These are phyloP conservation scores for Brachionus asplanchnoidis DNA, from an alignment of 1,140 invertebrate genomes.

Conservation along the genomic window DNA sequence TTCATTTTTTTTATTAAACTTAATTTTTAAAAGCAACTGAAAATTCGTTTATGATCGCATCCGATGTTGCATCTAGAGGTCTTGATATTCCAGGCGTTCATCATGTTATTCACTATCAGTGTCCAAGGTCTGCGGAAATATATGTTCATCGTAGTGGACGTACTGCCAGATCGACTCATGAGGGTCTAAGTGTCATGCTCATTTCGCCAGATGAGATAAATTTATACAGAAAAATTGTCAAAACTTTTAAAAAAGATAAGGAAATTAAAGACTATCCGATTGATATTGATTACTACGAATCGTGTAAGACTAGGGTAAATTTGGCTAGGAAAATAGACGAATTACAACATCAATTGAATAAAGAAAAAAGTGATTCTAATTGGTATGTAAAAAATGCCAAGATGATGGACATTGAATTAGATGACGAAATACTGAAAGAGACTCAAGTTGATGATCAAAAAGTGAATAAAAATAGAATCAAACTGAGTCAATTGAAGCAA, in stretches of 20 bases:
- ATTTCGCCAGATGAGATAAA: slow-evolving; percentile 79
- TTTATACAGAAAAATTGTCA: slow-evolving; percentile 68
- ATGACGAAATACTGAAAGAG: slow-evolving; percentile 58
- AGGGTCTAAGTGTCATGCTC: slow-evolving; percentile 83
- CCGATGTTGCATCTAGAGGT: slow-evolving; percentile 92
- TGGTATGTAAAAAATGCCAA: slow-evolving; percentile 77
- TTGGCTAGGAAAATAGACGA: slow-evolving; percentile 74
- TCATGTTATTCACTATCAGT: slow-evolving; percentile 95
- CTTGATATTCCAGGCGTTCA: slow-evolving; percentile 88
- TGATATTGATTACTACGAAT: slow-evolving; percentile 10
- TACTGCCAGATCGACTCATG: slow-evolving; percentile 79
- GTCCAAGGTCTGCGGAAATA: slow-evolving; percentile 85
- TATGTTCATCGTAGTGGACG: slow-evolving; percentile 94
- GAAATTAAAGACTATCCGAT: slow-evolving; percentile 30
- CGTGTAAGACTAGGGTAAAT: slow-evolving; percentile 16
- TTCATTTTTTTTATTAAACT: background rate
- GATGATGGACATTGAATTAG: slow-evolving; percentile 80
- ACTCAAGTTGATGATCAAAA: slow-evolving; percentile 30
- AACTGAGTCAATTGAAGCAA: background rate
- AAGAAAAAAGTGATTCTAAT: slow-evolving; percentile 66
- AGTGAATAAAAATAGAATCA: background rate
- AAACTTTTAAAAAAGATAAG: slow-evolving; percentile 33
- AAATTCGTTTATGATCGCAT: slow-evolving; percentile 79
- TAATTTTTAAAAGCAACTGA: slow-evolving; percentile 43
- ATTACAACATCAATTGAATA: slow-evolving; percentile 66